Base-by-base conservation (phyloP, 1,140 invertebrate genomes). In the Ceratina australensis region DNA sequence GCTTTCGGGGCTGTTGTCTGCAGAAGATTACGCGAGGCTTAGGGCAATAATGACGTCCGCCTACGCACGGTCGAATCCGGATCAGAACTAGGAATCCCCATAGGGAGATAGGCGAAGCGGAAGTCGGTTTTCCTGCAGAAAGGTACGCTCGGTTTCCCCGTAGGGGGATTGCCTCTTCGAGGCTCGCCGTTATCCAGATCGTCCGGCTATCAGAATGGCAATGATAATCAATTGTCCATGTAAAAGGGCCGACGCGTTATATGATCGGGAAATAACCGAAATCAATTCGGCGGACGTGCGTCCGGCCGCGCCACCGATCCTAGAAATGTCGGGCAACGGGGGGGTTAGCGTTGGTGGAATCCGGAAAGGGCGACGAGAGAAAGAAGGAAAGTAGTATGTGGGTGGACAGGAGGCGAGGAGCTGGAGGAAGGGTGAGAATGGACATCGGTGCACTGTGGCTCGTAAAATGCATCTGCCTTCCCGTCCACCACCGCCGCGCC, bases 391-490 rank as follows among this genome's bases (percentile, higher is more conserved):
- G 73, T 64, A 57, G 33, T 69, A 80, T 69, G 47, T 64, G 67
- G 79, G 61, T 57, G 59, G 49, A 42, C 52, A 65, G 54, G 67
- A 57, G 56, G 57, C 16, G 20, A 1, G 22, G 7, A 57, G 42
- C 42, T 20, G 28, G 52, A 42, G 68, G 24, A 56, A 78, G 65
- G 81, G 61, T 68, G 60, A 59, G 56, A 81, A 63, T 24, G 67
- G 57, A 75, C 72, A 73, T 75, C 67, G 81, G 82, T 86, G 77
- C 84, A 85, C 78, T 79, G 78, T 71, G 67, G 79, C 66, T 89
- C 89, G 83, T 88, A 89, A 91, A 91, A 87, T 87, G 86, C 89
- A 88, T 88, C 86, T 87, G 86, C 74, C 79, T 80, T 84, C 80
- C 82, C 72, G 77, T 86, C 79, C 78, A 67, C 73, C 65, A 60